Percentiles rank a stretch among this genome's conserved stretches.
Evolutionary conservation across 2,888 invertebrate genomes (phyloP).

Genomic region (Biston betularia): DNA sequence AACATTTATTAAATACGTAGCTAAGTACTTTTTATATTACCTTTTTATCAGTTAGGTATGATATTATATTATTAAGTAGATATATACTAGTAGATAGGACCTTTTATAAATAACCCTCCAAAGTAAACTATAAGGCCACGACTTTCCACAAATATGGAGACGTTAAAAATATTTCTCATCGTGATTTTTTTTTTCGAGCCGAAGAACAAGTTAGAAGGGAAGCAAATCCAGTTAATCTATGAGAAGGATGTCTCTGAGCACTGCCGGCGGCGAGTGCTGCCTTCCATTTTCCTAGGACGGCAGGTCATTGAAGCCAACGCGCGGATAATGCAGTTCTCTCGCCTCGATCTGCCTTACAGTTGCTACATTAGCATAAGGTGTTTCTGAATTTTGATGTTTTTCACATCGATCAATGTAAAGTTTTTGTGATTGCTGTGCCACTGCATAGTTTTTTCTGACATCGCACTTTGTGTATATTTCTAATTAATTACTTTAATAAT

Average conservation of each 20-base stretch:
- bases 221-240: conserved; percentile 55
- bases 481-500: no score
- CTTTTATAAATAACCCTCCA: neutral
- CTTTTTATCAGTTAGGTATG: neutral
- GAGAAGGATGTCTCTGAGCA: conserved; percentile 75
- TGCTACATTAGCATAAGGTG: conserved; percentile 75
- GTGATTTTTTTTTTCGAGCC: conserved; percentile 16
- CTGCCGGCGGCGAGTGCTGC: conserved; percentile 70
- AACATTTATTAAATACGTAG: no score
- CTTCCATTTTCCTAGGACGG: conserved; percentile 74
- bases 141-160: conserved; percentile 12
- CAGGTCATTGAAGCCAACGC: conserved; percentile 68
- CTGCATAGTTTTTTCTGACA: no score
- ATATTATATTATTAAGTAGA: no score
- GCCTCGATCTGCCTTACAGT: conserved; percentile 70
- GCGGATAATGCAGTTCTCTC: conserved; percentile 69
- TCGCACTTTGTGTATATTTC: no score
- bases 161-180: conserved; percentile 6
- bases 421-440: no score
- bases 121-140: conserved; percentile 23
- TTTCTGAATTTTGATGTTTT: neutral
- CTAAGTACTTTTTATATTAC: neutral
- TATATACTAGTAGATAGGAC: neutral
- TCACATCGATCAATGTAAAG: no score
- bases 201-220: neutral